Evolutionary conservation across 1,140 invertebrate species (phyloP).

Genomic region (Chelonus insularis): DNA sequence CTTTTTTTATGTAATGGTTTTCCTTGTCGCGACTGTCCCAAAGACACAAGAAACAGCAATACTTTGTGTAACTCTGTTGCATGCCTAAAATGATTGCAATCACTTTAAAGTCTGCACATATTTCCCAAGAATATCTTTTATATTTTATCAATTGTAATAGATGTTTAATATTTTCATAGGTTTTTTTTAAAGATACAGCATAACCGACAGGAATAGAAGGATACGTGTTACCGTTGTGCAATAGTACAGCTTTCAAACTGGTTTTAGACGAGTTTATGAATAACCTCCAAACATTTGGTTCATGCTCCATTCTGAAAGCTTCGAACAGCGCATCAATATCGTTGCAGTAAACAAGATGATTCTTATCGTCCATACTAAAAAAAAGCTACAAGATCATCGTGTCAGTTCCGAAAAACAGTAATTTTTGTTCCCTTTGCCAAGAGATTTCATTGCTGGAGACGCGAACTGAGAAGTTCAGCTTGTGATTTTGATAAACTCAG

Average conservation of each 20-base stretch:
- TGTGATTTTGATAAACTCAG: no score
- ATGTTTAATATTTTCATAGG: constrained; percentile 20
- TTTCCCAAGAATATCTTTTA: constrained; percentile 23
- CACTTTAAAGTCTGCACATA: constrained; percentile 29
- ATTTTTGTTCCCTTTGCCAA: no score
- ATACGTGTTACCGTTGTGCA: constrained; percentile 23
- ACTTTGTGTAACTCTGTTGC: constrained; percentile 20
- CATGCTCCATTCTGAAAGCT: no score
- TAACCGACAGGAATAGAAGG: constrained; percentile 24
- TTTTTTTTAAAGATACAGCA: constrained; percentile 18
- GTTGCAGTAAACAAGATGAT: no score
- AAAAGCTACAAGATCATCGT: no score
- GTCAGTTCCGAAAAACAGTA: no score
- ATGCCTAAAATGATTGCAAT: constrained; percentile 11
- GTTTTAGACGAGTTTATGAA: constrained; percentile 40
- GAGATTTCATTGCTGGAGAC: no score
- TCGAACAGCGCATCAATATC: no score
- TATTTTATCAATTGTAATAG: constrained; percentile 26
- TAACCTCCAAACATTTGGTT: constrained; percentile 2
- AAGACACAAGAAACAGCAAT: constrained; percentile 23
- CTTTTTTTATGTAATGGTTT: constrained; percentile 22
- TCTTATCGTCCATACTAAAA: no score
- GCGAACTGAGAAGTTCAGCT: no score
- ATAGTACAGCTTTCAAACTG: constrained; percentile 43
- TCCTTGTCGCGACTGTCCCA: constrained; percentile 19